A percentile compares a stretch with the other conserved stretches of the same genome.
phyloP scores from a whole-genome alignment of 2,113 vertebrate genomes.

The Oenanthe oenanthe region DNA sequence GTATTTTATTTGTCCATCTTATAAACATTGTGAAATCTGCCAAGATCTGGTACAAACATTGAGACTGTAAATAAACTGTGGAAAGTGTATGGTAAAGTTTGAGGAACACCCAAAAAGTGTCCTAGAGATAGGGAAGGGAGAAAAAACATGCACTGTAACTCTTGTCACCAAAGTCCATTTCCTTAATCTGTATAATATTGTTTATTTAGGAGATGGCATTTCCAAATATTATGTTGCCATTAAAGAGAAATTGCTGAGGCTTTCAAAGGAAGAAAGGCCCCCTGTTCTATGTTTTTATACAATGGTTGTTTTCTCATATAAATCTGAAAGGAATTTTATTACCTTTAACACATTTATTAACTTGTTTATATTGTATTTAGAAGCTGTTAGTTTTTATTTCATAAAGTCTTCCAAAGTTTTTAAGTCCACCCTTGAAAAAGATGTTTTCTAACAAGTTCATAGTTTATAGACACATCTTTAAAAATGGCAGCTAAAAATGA shows the following conservation, averaged over 20 bases:
- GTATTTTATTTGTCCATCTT: neutral
- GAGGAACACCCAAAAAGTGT: neutral
- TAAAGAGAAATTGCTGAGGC: neutral
- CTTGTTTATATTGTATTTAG: neutral
- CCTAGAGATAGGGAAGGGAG: neutral
- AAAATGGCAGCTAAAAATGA: neutral
- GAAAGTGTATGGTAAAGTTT: neutral
- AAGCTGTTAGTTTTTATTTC: neutral
- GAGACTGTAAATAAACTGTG: neutral
- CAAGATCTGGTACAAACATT: neutral
- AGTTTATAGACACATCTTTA: neutral
- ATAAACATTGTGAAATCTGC: neutral
- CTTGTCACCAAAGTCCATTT: neutral
- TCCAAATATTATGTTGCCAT: neutral
- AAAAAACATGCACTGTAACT: neutral
- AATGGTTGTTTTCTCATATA: neutral
- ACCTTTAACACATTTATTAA: neutral
- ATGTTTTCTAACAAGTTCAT: neutral
- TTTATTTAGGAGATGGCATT: neutral
- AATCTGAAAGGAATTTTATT: neutral
- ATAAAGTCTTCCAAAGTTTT: neutral
- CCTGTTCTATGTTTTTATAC: neutral
- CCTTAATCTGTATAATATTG: neutral
- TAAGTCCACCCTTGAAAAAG: neutral
- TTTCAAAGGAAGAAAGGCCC: neutral